Conservation (phyloP, 1,140 invertebrate genomes). For the Pectinophora gossypiella region DNA sequence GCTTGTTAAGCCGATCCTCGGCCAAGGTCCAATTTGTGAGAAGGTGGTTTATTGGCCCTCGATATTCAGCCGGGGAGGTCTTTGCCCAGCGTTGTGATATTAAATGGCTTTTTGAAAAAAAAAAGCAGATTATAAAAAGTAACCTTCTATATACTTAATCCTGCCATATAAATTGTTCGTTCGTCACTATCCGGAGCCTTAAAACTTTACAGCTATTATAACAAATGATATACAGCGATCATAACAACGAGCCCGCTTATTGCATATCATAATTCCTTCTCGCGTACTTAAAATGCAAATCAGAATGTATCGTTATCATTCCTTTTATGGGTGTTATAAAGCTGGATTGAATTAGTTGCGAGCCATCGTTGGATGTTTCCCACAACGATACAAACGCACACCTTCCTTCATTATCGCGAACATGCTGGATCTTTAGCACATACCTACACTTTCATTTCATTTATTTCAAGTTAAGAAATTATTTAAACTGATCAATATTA, state of each 20-base stretch:
- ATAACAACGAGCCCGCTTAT: constrained; percentile 13
- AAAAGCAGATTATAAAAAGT: background rate
- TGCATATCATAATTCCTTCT: constrained; percentile 19
- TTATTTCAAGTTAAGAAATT: no score
- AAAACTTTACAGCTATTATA: constrained; percentile 25
- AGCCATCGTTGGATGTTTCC: constrained; percentile 17
- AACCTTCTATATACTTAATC: constrained; percentile 3
- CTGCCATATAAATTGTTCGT: constrained; percentile 3
- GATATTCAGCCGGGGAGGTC: background rate
- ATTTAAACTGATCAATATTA: no score
- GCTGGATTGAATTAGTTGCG: constrained; percentile 15
- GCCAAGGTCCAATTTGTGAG: no score
- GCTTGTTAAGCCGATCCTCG: no score
- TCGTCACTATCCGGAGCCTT: constrained; percentile 7
- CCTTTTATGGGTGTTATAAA: constrained; percentile 29
- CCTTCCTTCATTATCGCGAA: background rate
- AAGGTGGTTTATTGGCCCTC: background rate
- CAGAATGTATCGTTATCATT: constrained; percentile 26
- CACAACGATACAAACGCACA: constrained; percentile 14
- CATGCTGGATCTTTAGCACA: background rate
- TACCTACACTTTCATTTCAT: no score
- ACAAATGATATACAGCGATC: constrained; percentile 22
- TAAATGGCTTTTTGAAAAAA: background rate
- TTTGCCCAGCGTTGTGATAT: background rate
- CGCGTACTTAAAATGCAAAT: constrained; percentile 34